phyloP scores from a whole-genome alignment of 30 jellyfish, hydroid and myxozoan genomes.

The Aurelia coerulea region DNA sequence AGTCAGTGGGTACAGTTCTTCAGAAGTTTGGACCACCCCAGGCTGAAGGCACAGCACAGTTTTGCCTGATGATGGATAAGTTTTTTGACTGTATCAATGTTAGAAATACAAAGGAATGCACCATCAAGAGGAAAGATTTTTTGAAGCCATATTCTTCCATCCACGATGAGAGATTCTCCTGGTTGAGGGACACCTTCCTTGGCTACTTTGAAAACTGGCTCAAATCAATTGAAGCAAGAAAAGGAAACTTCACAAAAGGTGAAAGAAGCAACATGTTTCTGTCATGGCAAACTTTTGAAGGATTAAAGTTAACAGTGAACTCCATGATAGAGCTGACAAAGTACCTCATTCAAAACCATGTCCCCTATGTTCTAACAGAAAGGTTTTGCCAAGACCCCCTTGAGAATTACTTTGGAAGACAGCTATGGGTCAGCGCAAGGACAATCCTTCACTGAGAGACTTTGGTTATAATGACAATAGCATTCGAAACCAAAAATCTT shows the following conservation, averaged over 20 bases:
- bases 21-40: conserved; percentile 50
- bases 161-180: conserved; percentile 46
- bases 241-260: conserved; percentile 25
- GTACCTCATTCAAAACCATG: conserved; percentile 17
- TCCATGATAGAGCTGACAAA: conserved; percentile 33
- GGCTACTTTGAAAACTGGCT: conserved; percentile 48
- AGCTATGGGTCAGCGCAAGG: conserved; percentile 12
- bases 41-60: conserved; percentile 54
- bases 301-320: conserved; percentile 41
- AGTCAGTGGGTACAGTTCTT: conserved; percentile 43
- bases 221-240: conserved; percentile 42
- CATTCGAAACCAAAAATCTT: background rate
- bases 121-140: conserved; percentile 42
- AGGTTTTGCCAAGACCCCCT: conserved; percentile 27
- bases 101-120: conserved; percentile 37
- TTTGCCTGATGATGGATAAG: conserved; percentile 57
- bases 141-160: conserved; percentile 54
- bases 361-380: conserved; percentile 35
- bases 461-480: conserved; percentile 14
- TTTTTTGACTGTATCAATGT: conserved; percentile 76
- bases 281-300: conserved; percentile 72
- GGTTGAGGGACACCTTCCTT: conserved; percentile 51
- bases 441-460: conserved; percentile 20
- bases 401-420: conserved; percentile 15
- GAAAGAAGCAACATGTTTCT: conserved; percentile 47